A percentile compares a stretch with the other conserved stretches of the same genome.
phyloP scores from a whole-genome alignment of 2,797 vertebrate species.

The Propithecus perrieri region DNA sequence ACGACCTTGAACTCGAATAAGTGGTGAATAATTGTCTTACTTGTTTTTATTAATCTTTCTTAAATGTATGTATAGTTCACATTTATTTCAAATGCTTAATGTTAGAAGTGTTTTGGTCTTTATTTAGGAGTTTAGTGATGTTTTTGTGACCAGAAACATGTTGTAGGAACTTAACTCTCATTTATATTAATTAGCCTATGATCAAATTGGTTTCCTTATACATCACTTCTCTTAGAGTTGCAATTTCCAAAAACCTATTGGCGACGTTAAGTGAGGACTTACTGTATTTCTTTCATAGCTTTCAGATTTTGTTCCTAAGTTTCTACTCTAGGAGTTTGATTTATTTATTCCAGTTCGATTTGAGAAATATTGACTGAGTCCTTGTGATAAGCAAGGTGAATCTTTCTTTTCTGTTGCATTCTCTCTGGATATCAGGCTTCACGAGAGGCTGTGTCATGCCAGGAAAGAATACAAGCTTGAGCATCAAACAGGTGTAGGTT shows the following conservation, averaged over 20 bases:
- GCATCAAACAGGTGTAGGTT: neutral
- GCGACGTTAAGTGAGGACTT: neutral
- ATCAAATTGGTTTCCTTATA: neutral
- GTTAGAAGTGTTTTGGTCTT: neutral
- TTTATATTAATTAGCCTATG: neutral
- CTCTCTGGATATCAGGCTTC: neutral
- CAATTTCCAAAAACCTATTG: neutral
- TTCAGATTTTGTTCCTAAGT: slow-evolving; percentile 52
- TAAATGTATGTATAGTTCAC: neutral
- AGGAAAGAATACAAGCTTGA: neutral
- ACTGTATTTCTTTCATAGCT: slow-evolving; percentile 28
- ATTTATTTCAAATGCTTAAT: neutral
- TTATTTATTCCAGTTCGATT: slow-evolving; percentile 54
- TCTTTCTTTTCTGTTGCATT: slow-evolving; percentile 44
- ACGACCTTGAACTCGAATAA: neutral
- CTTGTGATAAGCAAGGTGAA: neutral
- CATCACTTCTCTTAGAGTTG: neutral
- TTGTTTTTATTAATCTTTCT: neutral
- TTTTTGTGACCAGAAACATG: neutral
- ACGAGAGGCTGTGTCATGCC: neutral
- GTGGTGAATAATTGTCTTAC: neutral
- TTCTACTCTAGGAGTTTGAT: slow-evolving; percentile 37
- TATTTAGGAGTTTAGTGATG: neutral
- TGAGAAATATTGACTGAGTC: slow-evolving; percentile 37
- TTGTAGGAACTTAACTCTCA: neutral